Conservation (phyloP, 2,113 vertebrate genomes). For the Oreochromis spilurus region DNA sequence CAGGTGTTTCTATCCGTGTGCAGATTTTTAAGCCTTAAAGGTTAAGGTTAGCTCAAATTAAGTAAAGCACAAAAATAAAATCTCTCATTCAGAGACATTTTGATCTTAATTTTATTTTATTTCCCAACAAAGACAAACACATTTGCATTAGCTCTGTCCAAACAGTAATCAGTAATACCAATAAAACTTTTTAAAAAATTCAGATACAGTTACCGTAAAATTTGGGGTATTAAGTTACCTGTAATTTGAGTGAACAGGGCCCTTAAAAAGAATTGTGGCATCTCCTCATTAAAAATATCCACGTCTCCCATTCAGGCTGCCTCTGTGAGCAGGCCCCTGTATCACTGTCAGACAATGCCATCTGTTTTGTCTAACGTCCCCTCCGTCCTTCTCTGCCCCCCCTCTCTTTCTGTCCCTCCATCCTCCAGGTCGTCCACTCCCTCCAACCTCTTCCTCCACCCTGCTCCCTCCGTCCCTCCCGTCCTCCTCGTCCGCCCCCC, state of each 20-base stretch:
- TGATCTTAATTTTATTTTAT: not conserved
- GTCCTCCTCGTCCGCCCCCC: conserved; percentile 90
- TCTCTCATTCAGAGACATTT: not conserved
- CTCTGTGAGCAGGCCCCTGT: not conserved
- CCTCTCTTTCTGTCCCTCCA: conserved; percentile 74
- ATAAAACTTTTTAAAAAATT: not conserved
- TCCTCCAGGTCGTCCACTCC: conserved; percentile 95
- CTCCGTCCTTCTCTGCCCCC: not conserved
- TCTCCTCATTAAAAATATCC: not conserved
- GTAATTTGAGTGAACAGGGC: not conserved
- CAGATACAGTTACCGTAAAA: not conserved
- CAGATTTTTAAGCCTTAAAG: not conserved
- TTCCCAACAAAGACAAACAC: not conserved
- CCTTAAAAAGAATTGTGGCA: not conserved
- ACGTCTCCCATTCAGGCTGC: not conserved
- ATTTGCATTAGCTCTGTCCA: not conserved
- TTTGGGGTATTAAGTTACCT: not conserved
- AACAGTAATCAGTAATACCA: not conserved
- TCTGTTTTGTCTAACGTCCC: conserved; percentile 62
- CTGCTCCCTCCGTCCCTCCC: conserved; percentile 93
- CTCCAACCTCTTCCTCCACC: conserved; percentile 96
- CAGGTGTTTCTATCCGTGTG: not conserved
- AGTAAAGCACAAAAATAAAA: not conserved
- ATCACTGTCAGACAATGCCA: conserved; percentile 55
- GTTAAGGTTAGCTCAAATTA: not conserved